Evolutionary conservation across 2,797 vertebrate genomes (phyloP).

Genomic region (Pangasius djambal): DNA sequence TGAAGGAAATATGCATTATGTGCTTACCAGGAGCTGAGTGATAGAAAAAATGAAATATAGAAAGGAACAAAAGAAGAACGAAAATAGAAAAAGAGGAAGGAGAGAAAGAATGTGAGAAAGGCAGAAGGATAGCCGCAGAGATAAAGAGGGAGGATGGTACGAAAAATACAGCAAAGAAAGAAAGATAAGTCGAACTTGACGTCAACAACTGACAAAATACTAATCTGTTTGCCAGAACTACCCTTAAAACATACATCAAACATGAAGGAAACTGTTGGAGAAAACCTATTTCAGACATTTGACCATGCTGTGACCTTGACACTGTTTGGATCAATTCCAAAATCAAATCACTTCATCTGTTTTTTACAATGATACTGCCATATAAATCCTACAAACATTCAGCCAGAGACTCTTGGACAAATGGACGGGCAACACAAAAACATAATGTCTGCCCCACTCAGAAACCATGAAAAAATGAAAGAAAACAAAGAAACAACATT

Average conservation of each 20-base stretch:
- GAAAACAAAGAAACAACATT: neutral
- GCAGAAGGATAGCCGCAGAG: neutral
- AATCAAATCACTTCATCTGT: too few species aligned
- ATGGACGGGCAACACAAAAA: neutral
- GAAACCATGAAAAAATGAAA: neutral
- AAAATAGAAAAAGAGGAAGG: neutral
- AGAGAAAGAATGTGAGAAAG: neutral
- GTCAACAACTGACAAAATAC: too few species aligned
- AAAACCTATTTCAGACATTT: neutral
- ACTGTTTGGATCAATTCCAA: neutral
- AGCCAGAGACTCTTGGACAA: neutral
- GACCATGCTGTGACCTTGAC: neutral
- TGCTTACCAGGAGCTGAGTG: too few species aligned
- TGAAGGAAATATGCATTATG: too few species aligned
- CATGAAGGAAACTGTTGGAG: too few species aligned
- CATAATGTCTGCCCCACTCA: neutral
- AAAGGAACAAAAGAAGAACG: too few species aligned
- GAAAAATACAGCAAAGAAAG: neutral
- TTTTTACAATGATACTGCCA: neutral
- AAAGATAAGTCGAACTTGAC: neutral
- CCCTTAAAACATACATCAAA: too few species aligned
- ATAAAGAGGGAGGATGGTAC: neutral
- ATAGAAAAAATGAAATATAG: too few species aligned
- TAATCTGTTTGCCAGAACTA: too few species aligned
- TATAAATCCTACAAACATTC: neutral